phyloP scores from a whole-genome alignment of 2,797 vertebrate genomes.

The Vespertilio murinus region DNA sequence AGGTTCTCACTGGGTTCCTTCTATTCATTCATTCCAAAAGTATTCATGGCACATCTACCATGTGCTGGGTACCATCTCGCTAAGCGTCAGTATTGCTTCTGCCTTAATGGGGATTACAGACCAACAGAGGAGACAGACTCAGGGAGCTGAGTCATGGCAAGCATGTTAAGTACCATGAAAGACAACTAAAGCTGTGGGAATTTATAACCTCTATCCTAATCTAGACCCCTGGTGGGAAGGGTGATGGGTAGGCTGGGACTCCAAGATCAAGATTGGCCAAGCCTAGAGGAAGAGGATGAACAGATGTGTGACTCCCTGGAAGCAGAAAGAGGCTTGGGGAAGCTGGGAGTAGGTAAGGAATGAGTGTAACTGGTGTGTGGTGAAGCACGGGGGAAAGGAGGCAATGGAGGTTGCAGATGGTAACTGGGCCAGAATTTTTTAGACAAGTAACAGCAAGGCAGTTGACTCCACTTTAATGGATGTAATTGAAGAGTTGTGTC shows the following conservation, averaged over 20 bases:
- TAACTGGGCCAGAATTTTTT: not conserved
- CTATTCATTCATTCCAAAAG: constrained; percentile 37
- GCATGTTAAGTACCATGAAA: not conserved
- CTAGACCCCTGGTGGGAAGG: not conserved
- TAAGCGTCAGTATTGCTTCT: not conserved
- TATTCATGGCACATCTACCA: not conserved
- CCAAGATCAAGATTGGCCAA: not conserved
- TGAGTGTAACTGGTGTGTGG: not conserved
- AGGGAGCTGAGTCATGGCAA: not conserved
- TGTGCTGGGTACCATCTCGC: not conserved
- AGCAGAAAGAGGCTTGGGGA: not conserved
- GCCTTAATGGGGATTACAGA: not conserved
- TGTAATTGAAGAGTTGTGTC: not conserved
- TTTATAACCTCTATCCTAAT: not conserved
- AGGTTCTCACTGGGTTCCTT: constrained; percentile 9
- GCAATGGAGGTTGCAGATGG: not conserved
- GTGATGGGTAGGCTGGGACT: not conserved
- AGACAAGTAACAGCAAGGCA: not conserved
- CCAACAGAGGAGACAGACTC: not conserved
- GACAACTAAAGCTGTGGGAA: not conserved
- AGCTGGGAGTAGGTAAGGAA: not conserved
- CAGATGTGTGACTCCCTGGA: not conserved
- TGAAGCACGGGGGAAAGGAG: too few relatives aligned
- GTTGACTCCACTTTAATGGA: not conserved
- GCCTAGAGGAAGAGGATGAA: not conserved